These are phyloP conservation scores for Teleiodes luculella DNA, from an alignment of 2,888 invertebrate genomes.

Conservation along the genomic window DNA sequence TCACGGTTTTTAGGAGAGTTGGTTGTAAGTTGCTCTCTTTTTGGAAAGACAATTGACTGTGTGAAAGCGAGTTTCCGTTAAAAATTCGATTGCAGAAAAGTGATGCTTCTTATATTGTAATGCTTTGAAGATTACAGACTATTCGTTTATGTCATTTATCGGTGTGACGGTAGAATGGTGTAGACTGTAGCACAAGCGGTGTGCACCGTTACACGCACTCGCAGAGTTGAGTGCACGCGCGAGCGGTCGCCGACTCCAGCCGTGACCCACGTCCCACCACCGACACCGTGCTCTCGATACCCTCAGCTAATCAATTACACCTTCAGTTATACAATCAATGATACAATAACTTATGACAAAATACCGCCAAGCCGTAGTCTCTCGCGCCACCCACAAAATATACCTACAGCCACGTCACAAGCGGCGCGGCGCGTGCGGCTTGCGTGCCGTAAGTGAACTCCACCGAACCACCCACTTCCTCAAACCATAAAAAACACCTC, in stretches of 20 bases:
- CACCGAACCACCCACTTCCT: slow-evolving; percentile 33
- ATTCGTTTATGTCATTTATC: slow-evolving; percentile 21
- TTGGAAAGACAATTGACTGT: background rate
- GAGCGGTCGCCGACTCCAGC: slow-evolving; percentile 70
- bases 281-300: slow-evolving; percentile 19
- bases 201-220: slow-evolving; percentile 69
- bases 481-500: slow-evolving; percentile 46
- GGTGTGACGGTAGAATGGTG: slow-evolving; percentile 41
- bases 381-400: slow-evolving; percentile 7
- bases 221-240: slow-evolving; percentile 70
- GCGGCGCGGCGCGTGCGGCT: slow-evolving; percentile 18
- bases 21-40: background rate
- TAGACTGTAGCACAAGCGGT: slow-evolving; percentile 47
- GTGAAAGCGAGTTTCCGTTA: background rate
- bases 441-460: slow-evolving; percentile 13
- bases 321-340: background rate
- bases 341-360: background rate
- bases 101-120: background rate
- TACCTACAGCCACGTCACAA: slow-evolving; percentile 7
- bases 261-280: slow-evolving; percentile 40
- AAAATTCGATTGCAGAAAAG: background rate
- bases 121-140: slow-evolving; percentile 8
- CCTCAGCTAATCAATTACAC: slow-evolving; percentile 6
- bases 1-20: background rate
- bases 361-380: background rate